Conservation (phyloP, 2,113 vertebrate genomes). For the Hepsetus odoe region DNA sequence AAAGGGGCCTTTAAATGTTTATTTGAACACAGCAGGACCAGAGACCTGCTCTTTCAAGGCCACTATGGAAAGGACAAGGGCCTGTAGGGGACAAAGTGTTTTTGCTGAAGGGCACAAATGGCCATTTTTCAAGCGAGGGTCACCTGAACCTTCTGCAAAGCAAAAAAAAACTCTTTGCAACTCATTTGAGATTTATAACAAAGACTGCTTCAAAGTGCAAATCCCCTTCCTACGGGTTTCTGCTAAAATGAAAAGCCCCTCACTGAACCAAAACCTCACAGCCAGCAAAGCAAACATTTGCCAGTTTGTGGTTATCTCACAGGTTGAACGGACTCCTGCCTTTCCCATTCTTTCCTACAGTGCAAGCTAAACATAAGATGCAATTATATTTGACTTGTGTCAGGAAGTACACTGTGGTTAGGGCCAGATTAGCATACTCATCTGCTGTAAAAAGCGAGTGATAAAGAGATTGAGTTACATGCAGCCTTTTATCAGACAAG, state of each 20-base stretch:
- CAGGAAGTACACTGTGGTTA: slow-evolving; percentile 29
- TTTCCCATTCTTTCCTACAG: slow-evolving; percentile 12
- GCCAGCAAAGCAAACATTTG: background rate
- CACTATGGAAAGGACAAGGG: background rate
- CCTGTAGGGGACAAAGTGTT: background rate
- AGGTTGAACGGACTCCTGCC: background rate
- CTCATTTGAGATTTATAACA: background rate
- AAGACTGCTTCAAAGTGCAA: background rate
- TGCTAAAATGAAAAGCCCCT: background rate
- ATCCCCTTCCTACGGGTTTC: background rate
- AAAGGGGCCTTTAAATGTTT: background rate
- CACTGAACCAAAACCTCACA: slow-evolving; percentile 13
- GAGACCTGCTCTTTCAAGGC: background rate
- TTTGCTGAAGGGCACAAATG: background rate
- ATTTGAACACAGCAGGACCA: background rate
- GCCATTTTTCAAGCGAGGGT: background rate
- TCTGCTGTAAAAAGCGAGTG: slow-evolving; percentile 23
- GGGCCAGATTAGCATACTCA: slow-evolving; percentile 12
- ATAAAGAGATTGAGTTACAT: slow-evolving; percentile 32
- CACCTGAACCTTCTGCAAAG: background rate
- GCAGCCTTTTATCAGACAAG: slow-evolving; percentile 25
- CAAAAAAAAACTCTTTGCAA: background rate
- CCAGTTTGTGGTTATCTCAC: slow-evolving; percentile 11
- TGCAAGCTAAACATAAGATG: slow-evolving; percentile 30
- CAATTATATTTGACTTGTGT: slow-evolving; percentile 40